phyloP scores from a whole-genome alignment of 2,888 invertebrate species.

The Heliconius cydno region DNA sequence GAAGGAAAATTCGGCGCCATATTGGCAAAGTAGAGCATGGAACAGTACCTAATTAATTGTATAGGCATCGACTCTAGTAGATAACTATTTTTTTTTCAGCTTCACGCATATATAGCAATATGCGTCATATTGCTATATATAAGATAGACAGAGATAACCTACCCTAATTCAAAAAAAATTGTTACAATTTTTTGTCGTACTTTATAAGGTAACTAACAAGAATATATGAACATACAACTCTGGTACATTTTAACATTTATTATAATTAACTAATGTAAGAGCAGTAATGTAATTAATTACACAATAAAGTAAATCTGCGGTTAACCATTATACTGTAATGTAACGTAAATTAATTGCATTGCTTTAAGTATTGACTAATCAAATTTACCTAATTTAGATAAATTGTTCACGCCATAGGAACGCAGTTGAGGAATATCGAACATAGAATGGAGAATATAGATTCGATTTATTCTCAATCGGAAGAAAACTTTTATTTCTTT shows the following conservation, averaged over 20 bases:
- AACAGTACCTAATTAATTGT: too few species aligned
- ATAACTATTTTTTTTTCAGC: too few species aligned
- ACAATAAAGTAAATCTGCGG: background rate
- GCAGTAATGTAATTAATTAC: background rate
- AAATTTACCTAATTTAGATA: background rate
- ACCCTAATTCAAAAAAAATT: background rate
- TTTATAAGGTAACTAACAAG: background rate
- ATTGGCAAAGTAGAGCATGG: too few species aligned
- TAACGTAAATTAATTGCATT: background rate
- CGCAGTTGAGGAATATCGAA: background rate
- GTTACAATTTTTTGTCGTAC: background rate
- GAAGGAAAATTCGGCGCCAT: too few species aligned
- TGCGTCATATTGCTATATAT: too few species aligned
- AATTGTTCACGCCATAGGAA: background rate
- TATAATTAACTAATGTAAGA: background rate
- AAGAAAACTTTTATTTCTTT: background rate
- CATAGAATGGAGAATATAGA: too few species aligned
- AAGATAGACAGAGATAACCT: too few species aligned
- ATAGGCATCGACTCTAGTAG: too few species aligned
- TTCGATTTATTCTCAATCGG: background rate
- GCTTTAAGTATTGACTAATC: background rate
- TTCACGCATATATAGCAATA: too few species aligned
- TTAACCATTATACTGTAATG: background rate
- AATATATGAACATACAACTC: background rate
- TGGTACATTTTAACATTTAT: background rate